A percentile compares a stretch with the other conserved stretches of the same genome.
phyloP scores from a whole-genome alignment of 1,140 invertebrate species.

The Centruroides sculpturatus region DNA sequence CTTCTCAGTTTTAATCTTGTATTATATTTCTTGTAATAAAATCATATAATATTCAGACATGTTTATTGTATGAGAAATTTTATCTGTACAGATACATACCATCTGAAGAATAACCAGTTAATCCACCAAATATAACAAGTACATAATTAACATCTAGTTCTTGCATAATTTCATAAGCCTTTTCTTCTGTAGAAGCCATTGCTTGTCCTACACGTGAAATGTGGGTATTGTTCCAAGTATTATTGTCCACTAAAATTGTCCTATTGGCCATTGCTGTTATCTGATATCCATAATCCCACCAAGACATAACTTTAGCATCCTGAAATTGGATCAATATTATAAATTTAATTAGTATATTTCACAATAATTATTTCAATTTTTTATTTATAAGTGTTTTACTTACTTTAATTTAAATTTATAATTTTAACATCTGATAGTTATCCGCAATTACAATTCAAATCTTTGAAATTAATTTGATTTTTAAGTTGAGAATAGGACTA shows the following conservation, averaged over 20 bases:
- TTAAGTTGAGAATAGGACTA: too few relatives aligned
- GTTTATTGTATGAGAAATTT: too few relatives aligned
- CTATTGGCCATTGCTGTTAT: constrained; percentile 98
- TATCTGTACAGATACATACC: constrained; percentile 38
- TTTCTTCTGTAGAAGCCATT: constrained; percentile 91
- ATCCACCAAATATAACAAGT: constrained; percentile 91
- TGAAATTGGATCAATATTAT: constrained; percentile 23
- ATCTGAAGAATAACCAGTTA: constrained; percentile 96
- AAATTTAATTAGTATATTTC: too few relatives aligned
- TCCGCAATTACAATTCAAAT: too few relatives aligned
- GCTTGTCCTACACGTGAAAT: constrained; percentile 93
- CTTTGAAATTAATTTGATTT: too few relatives aligned
- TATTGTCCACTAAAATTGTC: constrained; percentile 97
- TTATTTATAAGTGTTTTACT: too few relatives aligned
- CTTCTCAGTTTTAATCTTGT: too few relatives aligned
- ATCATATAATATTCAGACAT: too few relatives aligned
- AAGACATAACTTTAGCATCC: constrained; percentile 94
- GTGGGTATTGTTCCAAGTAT: constrained; percentile 99
- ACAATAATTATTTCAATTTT: too few relatives aligned
- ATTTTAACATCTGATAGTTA: too few relatives aligned
- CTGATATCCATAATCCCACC: constrained; percentile 99
- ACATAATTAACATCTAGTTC: constrained; percentile 97
- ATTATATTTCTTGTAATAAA: too few relatives aligned
- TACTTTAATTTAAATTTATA: too few relatives aligned
- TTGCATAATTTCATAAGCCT: constrained; percentile 93